Evolutionary conservation across 2,888 invertebrate species (phyloP).

Genomic region (Aporophyla lueneburgensis): DNA sequence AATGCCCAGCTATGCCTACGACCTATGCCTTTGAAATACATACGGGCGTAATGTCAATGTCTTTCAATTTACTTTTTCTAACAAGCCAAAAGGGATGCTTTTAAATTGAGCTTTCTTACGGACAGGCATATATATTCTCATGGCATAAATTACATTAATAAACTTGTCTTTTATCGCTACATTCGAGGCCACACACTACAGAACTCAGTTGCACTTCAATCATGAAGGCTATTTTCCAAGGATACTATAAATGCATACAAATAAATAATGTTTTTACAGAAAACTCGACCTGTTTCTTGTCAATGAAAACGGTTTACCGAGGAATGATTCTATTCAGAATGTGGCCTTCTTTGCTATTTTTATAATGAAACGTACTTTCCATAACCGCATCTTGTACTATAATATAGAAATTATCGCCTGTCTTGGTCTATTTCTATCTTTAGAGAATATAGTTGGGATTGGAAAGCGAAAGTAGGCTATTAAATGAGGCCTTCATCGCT

Average conservation of each 20-base stretch:
- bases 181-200: not conserved
- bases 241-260: constrained; percentile 1
- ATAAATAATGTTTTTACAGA: constrained; percentile 1
- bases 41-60: too few species aligned
- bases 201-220: not conserved
- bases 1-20: too few species aligned
- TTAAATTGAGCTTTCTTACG: too few species aligned
- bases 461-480: not conserved
- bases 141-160: too few species aligned
- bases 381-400: not conserved
- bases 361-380: not conserved
- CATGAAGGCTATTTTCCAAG: constrained; percentile 7
- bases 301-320: not conserved
- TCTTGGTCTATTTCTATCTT: not conserved
- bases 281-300: not conserved
- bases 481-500: not conserved
- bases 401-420: not conserved
- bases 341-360: not conserved
- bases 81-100: too few species aligned
- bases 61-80: too few species aligned
- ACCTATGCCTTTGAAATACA: too few species aligned
- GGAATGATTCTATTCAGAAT: not conserved
- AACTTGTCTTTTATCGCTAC: not conserved
- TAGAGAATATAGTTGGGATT: not conserved
- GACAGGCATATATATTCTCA: too few species aligned